phyloP scores from a whole-genome alignment of 2,797 vertebrate species.

The Helicolenus hilgendorfi region DNA sequence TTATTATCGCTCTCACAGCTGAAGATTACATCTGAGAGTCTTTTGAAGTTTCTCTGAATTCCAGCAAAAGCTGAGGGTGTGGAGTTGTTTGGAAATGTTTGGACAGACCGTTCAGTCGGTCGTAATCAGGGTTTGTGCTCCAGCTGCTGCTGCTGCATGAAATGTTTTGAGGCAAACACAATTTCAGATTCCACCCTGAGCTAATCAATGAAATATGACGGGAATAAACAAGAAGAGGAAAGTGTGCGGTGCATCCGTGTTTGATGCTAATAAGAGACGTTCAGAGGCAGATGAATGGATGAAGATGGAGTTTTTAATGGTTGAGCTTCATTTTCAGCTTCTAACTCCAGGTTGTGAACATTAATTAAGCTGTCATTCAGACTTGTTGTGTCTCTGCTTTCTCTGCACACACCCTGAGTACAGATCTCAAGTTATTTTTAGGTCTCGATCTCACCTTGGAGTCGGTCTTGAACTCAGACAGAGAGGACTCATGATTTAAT shows the following conservation, averaged over 20 bases:
- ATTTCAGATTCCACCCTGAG: background rate
- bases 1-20: background rate
- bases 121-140: background rate
- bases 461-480: too few species aligned
- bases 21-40: constrained; percentile 15
- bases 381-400: constrained; percentile 3
- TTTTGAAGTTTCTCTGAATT: constrained; percentile 22
- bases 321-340: constrained; percentile 1
- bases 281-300: background rate
- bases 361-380: constrained; percentile 32
- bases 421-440: constrained; percentile 3
- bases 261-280: background rate
- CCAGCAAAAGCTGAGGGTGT: constrained; percentile 31
- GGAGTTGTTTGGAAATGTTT: constrained; percentile 4
- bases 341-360: constrained; percentile 1
- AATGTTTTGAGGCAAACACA: background rate
- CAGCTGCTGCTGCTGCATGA: background rate
- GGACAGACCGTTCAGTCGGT: background rate
- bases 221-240: background rate
- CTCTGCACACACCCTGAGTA: background rate
- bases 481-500: too few species aligned
- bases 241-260: background rate
- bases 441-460: too few species aligned
- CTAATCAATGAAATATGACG: background rate
- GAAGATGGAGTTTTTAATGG: background rate